Evolutionary conservation across 2,113 vertebrate species (phyloP).

Genomic region (Elachura formosa): DNA sequence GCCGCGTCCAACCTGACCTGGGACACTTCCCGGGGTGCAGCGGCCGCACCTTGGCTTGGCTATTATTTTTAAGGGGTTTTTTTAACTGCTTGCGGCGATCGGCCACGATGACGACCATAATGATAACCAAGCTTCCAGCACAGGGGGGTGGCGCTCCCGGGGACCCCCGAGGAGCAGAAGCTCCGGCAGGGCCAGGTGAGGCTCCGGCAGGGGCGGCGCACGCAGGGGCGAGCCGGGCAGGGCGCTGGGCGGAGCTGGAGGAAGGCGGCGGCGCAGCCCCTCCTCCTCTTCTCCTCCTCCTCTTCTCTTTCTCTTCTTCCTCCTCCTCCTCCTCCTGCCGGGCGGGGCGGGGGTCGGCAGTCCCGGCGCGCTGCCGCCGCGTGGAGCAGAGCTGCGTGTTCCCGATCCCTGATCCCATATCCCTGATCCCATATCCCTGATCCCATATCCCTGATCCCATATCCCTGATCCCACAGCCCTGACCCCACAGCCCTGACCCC

Average conservation of each 20-base stretch:
- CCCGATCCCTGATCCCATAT: accelerated
- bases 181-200: neutral
- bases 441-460: neutral
- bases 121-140: neutral
- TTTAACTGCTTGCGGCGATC: neutral
- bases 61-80: neutral
- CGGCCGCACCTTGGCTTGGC: neutral
- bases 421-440: accelerated
- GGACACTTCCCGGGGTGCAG: neutral
- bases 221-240: neutral
- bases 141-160: neutral
- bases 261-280: neutral
- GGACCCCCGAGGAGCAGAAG: neutral
- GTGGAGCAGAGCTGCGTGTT: neutral
- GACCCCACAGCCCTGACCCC: neutral
- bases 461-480: accelerated
- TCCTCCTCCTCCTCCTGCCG: neutral
- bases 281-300: neutral
- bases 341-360: neutral
- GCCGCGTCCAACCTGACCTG: accelerated
- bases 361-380: neutral
- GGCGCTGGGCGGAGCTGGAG: neutral
- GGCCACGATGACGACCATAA: accelerated
- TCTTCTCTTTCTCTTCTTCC: neutral
- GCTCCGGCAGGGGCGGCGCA: neutral